Evolutionary conservation across 2,113 vertebrate species (phyloP).

Genomic region (Pteropus alecto): DNA sequence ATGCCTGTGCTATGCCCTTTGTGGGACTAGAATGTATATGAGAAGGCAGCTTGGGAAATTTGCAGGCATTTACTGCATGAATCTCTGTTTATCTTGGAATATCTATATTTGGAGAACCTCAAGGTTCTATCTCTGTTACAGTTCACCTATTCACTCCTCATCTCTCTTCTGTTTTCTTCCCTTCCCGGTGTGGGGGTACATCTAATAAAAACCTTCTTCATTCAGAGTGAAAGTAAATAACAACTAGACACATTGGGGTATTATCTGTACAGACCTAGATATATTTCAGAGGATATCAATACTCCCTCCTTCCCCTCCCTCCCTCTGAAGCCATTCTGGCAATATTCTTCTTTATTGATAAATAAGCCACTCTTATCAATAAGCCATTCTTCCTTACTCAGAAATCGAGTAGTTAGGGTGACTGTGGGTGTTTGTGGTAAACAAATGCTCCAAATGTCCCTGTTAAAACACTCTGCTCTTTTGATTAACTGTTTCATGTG

Average conservation of each 20-base stretch:
- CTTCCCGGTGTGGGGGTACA: neutral
- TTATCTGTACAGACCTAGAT: neutral
- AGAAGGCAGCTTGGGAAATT: neutral
- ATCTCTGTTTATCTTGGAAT: neutral
- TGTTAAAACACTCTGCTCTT: neutral
- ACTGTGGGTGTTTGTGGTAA: neutral
- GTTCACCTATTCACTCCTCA: neutral
- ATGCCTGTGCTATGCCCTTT: neutral
- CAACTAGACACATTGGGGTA: neutral
- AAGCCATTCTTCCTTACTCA: neutral
- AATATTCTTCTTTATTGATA: neutral
- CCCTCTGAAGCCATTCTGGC: neutral
- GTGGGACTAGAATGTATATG: neutral
- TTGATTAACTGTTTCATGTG: neutral
- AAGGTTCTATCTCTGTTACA: neutral
- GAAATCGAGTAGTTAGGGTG: neutral
- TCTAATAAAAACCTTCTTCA: neutral
- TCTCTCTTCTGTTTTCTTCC: neutral
- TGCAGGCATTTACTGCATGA: neutral
- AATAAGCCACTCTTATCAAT: neutral
- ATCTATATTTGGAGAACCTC: neutral
- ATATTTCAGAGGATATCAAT: neutral
- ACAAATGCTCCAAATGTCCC: neutral
- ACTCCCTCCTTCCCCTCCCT: neutral
- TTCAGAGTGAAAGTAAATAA: neutral